Evolutionary conservation across 1,140 invertebrate species (phyloP).

Genomic region (Drosophila carrolli): DNA sequence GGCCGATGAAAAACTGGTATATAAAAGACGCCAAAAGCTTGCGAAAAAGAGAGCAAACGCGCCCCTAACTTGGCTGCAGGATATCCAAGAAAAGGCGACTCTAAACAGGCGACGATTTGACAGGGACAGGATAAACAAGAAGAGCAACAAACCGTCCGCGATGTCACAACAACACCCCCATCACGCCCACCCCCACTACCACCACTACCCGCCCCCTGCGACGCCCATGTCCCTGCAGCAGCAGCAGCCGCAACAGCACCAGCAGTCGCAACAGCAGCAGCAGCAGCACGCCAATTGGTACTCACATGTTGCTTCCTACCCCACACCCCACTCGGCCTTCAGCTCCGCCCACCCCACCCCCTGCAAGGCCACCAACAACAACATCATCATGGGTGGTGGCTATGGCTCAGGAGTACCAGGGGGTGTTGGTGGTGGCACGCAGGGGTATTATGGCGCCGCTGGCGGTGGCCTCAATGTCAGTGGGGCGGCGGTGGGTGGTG

Average conservation of each 20-base stretch:
- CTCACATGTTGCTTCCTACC: constrained; percentile 80
- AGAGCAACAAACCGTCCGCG: constrained; percentile 54
- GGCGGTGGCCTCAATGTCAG: constrained; percentile 50
- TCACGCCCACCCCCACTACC: constrained; percentile 55
- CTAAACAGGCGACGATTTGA: neutral
- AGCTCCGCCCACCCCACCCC: constrained; percentile 16
- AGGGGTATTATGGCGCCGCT: constrained; percentile 62
- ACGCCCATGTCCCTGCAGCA: constrained; percentile 36
- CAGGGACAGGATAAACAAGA: constrained; percentile 4
- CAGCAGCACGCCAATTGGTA: constrained; percentile 76
- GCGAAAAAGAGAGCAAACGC: constrained; percentile 54
- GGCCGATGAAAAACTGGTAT: constrained; percentile 75
- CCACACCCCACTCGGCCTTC: constrained; percentile 48
- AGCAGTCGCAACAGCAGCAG: constrained; percentile 54
- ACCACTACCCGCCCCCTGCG: constrained; percentile 55
- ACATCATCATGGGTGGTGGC: constrained; percentile 15
- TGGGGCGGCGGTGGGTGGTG: constrained; percentile 26
- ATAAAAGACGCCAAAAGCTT: constrained; percentile 78
- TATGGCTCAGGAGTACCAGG: constrained; percentile 40
- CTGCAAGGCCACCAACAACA: constrained; percentile 51
- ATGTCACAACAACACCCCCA: constrained; percentile 72
- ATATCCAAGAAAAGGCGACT: neutral
- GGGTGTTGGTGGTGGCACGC: constrained; percentile 52
- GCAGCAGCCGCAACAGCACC: constrained; percentile 48
- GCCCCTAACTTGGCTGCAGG: constrained; percentile 36